Conservation (phyloP, 1,140 invertebrate species). For the Drosophila sp. region DNA sequence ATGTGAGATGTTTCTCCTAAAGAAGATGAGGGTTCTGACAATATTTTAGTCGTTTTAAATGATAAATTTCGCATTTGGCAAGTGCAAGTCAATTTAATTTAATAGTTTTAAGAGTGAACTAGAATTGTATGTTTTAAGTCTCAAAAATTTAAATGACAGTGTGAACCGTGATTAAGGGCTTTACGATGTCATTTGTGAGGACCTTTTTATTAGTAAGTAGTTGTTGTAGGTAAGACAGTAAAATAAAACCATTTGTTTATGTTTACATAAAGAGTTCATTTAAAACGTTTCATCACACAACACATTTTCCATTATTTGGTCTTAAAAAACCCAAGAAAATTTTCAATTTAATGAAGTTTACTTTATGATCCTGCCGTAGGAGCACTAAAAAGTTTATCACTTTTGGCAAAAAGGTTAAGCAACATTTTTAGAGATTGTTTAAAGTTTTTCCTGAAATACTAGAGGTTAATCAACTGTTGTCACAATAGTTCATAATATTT, state of each 20-base stretch:
- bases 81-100: no score
- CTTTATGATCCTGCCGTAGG: background rate
- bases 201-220: background rate
- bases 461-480: background rate
- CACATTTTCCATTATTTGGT: constrained; percentile 5
- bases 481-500: background rate
- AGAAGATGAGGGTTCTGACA: no score
- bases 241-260: constrained; percentile 1
- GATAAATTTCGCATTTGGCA: no score
- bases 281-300: background rate
- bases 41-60: no score
- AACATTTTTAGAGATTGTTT: background rate
- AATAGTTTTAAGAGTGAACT: no score
- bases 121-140: no score
- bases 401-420: no score
- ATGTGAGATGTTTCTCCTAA: no score
- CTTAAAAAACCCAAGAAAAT: background rate
- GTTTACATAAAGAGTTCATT: background rate
- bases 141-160: background rate
- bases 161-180: constrained; percentile 1
- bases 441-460: background rate
- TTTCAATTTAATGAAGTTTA: background rate
- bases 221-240: background rate
- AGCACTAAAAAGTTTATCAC: no score
- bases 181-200: background rate